A percentile compares a stretch with the other conserved stretches of the same genome.
Conservation (phyloP, 92 coral and sea anemone genomes). For the Anthopleura xanthogrammica region DNA sequence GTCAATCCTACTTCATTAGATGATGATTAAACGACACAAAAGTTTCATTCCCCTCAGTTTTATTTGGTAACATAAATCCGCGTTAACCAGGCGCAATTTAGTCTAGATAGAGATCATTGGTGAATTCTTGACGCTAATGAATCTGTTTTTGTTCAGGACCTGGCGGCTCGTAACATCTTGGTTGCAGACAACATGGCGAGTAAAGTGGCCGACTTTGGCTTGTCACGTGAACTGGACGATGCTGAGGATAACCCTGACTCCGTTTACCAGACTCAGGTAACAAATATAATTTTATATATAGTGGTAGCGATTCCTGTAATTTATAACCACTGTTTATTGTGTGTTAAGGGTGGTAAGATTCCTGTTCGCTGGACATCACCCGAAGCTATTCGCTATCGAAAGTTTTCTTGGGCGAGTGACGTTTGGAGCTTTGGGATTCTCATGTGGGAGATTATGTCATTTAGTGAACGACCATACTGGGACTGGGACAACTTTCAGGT, state of each 20-base stretch:
- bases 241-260: constrained; percentile 78
- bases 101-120: too few relatives aligned
- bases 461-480: constrained; percentile 91
- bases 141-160: constrained; percentile 45
- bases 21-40: too few relatives aligned
- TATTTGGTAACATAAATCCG: too few relatives aligned
- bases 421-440: constrained; percentile 95
- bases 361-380: constrained; percentile 98
- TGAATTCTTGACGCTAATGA: too few relatives aligned
- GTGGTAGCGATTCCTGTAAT: too few relatives aligned
- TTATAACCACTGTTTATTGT: neutral
- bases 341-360: constrained; percentile 84
- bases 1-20: too few relatives aligned
- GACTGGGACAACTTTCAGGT: constrained; percentile 92
- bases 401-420: constrained; percentile 87
- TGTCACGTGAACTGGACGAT: constrained; percentile 74
- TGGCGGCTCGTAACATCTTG: constrained; percentile 87
- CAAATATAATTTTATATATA: neutral
- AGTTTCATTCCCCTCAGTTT: too few relatives aligned
- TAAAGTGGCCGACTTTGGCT: constrained; percentile 91
- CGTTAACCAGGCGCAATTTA: too few relatives aligned
- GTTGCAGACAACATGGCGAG: constrained; percentile 81
- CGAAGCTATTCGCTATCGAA: constrained; percentile 89
- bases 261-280: constrained; percentile 91
- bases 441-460: constrained; percentile 95